phyloP scores from a whole-genome alignment of 1,140 invertebrate genomes.

The Brachionus manjavacas region DNA sequence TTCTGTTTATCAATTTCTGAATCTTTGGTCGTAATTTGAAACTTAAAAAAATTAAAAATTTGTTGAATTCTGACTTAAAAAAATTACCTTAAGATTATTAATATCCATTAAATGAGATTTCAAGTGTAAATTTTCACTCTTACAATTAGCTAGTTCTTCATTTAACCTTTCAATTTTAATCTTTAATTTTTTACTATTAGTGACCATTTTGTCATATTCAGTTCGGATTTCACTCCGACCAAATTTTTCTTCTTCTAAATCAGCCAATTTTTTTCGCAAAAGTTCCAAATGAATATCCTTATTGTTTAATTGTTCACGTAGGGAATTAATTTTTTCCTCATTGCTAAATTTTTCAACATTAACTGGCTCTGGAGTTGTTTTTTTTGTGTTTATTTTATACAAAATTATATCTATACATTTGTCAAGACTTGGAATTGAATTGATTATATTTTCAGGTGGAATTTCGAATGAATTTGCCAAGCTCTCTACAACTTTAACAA shows the following conservation, averaged over 20 bases:
- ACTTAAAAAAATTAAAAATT: slow-evolving; percentile 15
- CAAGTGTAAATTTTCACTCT: slow-evolving; percentile 38
- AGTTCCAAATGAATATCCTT: slow-evolving; percentile 84
- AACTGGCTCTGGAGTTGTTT: neutral
- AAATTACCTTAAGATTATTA: slow-evolving; percentile 22
- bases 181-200: neutral
- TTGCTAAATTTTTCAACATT: neutral
- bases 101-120: slow-evolving; percentile 22
- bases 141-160: neutral
- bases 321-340: slow-evolving; percentile 59
- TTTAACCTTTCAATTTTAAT: slow-evolving; percentile 30
- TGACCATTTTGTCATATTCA: neutral
- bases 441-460: neutral
- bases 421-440: neutral
- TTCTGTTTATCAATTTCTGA: slow-evolving; percentile 52
- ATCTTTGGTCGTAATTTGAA: slow-evolving; percentile 48
- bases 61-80: neutral
- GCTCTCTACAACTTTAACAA: neutral
- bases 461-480: neutral
- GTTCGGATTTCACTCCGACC: slow-evolving; percentile 5
- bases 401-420: neutral
- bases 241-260: slow-evolving; percentile 48
- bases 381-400: neutral
- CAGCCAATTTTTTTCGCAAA: slow-evolving; percentile 68
- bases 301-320: slow-evolving; percentile 80